Base-by-base conservation (phyloP, 2,888 invertebrate species). In the Catocala fraxini region DNA sequence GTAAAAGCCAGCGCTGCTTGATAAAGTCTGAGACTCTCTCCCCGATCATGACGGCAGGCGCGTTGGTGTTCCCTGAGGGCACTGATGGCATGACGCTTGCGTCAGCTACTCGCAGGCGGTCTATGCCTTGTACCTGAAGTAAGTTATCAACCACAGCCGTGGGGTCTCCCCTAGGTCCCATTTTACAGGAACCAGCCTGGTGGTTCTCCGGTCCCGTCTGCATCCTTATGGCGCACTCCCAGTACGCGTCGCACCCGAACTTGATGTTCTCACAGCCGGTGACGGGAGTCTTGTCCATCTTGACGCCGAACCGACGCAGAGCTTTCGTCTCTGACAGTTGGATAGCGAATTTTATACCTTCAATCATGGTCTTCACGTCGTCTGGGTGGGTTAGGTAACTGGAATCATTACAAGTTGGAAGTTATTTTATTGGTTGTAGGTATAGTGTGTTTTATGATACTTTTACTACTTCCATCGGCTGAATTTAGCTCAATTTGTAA, bases 141-240 rank as follows among this genome's bases (percentile, higher is more conserved):
- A 96, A 93, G 48, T 96, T 95, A 84, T 97, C 96, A 0, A 97
- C 97, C 0, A 97, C 97, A 0, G 97, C 96, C 75, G 94, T 88
- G 0, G 96, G 96, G 85, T 97, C 97, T 0, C 94, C 95, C 0
- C 94, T 71, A 0, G 97, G 97, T 0, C 97, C 97, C 97, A 98
- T 98, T 93, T 96, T 97, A 85, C 97, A 97, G 12, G 97, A 96
- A 0, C 97, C 97, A 0, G 96, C 96, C 89, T 97, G 97, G 85
- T 97, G 97, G 85, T 97, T 97, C 91, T 97, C 97, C 0, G 97
- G 97, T 0, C 96, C 97, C 0, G 97, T 97, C 66, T 96, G 95
- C 87, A 96, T 96, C 61, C 95, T 93, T 25, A 97, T 95, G 0
- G 97, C 97, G 83, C 98, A 98, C 79, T 96, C 96, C 97, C 97